phyloP scores from a whole-genome alignment of 2,113 vertebrate genomes.

The Cottus gobio region DNA sequence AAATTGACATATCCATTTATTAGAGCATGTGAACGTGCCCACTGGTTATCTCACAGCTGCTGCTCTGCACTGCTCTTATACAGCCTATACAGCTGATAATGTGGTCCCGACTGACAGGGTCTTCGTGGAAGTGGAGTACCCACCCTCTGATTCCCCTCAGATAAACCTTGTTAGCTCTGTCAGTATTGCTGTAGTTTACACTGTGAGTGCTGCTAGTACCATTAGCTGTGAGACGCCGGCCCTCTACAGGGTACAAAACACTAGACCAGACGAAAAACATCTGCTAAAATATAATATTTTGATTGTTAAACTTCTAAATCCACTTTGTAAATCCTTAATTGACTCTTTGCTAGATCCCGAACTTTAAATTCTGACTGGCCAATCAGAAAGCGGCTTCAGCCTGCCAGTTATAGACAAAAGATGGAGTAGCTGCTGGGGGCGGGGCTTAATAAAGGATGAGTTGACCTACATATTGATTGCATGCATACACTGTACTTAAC shows the following conservation, averaged over 20 bases:
- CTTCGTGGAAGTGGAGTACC: neutral
- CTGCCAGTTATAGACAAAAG: too few species aligned
- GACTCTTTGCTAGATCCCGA: neutral
- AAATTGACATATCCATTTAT: too few species aligned
- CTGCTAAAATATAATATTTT: neutral
- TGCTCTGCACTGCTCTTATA: neutral
- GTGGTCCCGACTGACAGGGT: neutral
- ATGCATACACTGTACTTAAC: neutral
- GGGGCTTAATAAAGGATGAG: neutral
- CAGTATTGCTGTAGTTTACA: too few species aligned
- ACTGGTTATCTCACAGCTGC: neutral
- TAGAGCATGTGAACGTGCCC: neutral
- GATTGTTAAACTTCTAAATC: neutral
- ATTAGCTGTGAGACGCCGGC: too few species aligned
- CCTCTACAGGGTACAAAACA: neutral
- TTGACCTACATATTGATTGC: too few species aligned
- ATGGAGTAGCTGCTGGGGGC: too few species aligned
- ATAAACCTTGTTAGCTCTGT: neutral
- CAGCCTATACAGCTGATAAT: neutral
- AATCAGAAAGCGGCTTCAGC: too few species aligned
- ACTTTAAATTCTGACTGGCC: too few species aligned
- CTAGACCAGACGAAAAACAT: neutral
- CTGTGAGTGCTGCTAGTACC: too few species aligned
- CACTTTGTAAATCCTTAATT: neutral
- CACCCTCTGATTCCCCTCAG: neutral